phyloP scores from a whole-genome alignment of 2,888 invertebrate species.

The Tiliacea aurago region DNA sequence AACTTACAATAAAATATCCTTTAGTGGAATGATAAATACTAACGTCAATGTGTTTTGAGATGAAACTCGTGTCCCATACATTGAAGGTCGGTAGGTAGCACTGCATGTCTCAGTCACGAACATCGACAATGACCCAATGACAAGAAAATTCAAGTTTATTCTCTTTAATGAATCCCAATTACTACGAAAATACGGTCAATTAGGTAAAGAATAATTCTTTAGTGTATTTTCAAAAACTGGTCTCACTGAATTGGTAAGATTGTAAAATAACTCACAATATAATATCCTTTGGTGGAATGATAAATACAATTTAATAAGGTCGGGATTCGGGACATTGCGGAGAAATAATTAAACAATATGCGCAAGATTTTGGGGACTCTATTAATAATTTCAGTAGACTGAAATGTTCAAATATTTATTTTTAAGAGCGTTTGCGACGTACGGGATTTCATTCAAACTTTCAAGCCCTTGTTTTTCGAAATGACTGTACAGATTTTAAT shows the following conservation, averaged over 20 bases:
- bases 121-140: slow-evolving; percentile 35
- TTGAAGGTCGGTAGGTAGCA: slow-evolving; percentile 17
- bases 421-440: too few relatives aligned
- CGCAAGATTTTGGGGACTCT: slow-evolving; percentile 1
- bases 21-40: slow-evolving; percentile 21
- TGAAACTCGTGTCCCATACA: slow-evolving; percentile 11
- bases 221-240: slow-evolving; percentile 22
- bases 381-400: slow-evolving; percentile 4
- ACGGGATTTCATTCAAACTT: too few relatives aligned
- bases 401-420: slow-evolving; percentile 22
- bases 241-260: slow-evolving; percentile 4
- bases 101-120: neutral
- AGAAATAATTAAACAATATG: slow-evolving; percentile 12
- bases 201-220: slow-evolving; percentile 26
- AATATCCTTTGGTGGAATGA: too few relatives aligned
- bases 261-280: too few relatives aligned
- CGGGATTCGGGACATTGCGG: slow-evolving; percentile 7
- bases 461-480: too few relatives aligned
- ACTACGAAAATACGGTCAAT: slow-evolving; percentile 22
- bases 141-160: slow-evolving; percentile 27
- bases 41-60: slow-evolving; percentile 54
- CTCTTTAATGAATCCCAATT: slow-evolving; percentile 13
- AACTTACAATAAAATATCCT: slow-evolving; percentile 24
- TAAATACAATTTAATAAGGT: slow-evolving; percentile 45
- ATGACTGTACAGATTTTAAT: too few relatives aligned